A percentile compares a stretch with the other conserved stretches of the same genome.
phyloP scores from a whole-genome alignment of 2,113 vertebrate genomes.

The Cinclus mexicanus region DNA sequence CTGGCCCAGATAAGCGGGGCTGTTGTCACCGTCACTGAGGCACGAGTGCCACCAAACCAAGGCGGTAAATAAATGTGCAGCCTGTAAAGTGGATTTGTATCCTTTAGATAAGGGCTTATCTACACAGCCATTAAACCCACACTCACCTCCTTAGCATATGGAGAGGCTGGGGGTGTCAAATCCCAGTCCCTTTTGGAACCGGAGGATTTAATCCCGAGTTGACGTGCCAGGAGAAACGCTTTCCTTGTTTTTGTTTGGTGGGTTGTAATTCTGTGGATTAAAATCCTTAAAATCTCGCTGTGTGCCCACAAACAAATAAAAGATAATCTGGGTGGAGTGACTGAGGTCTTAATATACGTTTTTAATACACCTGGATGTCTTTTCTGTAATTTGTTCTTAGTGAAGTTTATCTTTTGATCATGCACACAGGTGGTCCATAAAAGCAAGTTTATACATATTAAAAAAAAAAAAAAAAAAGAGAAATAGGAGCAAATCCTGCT shows the following conservation, averaged over 20 bases:
- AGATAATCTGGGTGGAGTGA: not conserved
- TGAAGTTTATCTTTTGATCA: not conserved
- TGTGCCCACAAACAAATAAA: not conserved
- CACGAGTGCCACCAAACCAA: not conserved
- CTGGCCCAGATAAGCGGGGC: not conserved
- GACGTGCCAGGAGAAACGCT: not conserved
- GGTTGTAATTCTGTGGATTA: not conserved
- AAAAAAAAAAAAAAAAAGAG: not conserved
- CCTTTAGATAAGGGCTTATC: constrained; percentile 59
- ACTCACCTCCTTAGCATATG: not conserved
- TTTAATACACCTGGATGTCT: not conserved
- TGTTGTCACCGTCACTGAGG: not conserved
- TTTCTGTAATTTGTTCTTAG: not conserved
- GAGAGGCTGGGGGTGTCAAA: not conserved
- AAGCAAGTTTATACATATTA: not conserved
- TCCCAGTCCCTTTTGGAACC: not conserved
- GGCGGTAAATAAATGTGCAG: not conserved
- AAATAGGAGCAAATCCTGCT: not conserved
- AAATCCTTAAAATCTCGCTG: not conserved
- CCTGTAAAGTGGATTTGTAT: not conserved
- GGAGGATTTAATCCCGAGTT: not conserved
- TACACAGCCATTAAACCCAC: not conserved
- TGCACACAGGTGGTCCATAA: not conserved
- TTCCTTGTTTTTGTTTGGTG: not conserved
- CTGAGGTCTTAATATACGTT: not conserved